Evolutionary conservation across 2,113 vertebrate genomes (phyloP), one percentile per base, ranked within the genome.

Genomic region (Cathartes aura): DNA sequence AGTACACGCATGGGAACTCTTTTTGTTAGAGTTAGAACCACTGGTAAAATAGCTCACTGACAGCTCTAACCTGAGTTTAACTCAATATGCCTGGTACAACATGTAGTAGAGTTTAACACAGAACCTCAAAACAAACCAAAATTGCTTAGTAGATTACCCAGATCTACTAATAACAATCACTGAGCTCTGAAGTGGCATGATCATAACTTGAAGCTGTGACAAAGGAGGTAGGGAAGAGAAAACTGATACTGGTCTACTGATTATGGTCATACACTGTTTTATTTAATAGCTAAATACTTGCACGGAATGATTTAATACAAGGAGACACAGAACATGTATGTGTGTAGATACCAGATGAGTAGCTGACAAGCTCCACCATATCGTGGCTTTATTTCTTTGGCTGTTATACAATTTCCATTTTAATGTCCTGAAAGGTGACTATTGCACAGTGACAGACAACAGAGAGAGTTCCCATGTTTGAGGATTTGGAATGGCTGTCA

Each of bases 261-360:
- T 82, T 27, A 45, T 55, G 71, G 73, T 53, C 89, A 66, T 34
- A 81, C n/a, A 12, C 47, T 60, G 32, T 52, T 96, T 90, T 93
- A 85, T 79, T 95, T 43, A 81, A 59, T 90, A 95, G 83, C 75
- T 87, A 62, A 94, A 76, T 52, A 30, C 67, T 79, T 73, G 53
- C 91, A 45, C 34, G 40, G 50, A 75, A 60, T 85, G 96, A 96
- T 96, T 94, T 96, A 94, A 98, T 85, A 81, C 34, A 18, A 87
- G 85, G 59, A 89, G 96, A 95, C 87, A 50, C 38, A 84, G 75
- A 92, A 91, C 80, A 82, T 70, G 73, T 1, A 70, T 58, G 71
- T 73, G 66, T 55, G 79, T 76, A 76, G 87, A 40, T 79, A 94
- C 29, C 91, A 93, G 67, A 95, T 96, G 48, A 95, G 82, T 1